These are phyloP conservation scores for Eriosoma lanigerum DNA, from an alignment of 1,140 invertebrate species.

Conservation along the genomic window DNA sequence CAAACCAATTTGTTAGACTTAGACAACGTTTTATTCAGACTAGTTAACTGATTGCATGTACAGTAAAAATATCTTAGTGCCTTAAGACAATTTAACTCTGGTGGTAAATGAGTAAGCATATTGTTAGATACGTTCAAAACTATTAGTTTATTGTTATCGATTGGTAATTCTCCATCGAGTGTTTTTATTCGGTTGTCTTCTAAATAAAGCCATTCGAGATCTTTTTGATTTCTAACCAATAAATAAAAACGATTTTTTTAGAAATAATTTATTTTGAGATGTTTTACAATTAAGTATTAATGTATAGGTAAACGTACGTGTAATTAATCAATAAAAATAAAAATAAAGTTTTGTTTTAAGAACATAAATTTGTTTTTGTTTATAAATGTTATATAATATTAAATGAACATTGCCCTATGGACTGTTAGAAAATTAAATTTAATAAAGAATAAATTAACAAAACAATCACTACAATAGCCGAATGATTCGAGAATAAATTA, in stretches of 20 bases:
- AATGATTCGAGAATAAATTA: too few relatives aligned
- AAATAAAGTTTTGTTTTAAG: not conserved
- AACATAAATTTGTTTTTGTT: not conserved
- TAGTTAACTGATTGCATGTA: constrained; percentile 69
- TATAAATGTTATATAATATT: not conserved
- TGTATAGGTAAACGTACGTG: not conserved
- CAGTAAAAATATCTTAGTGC: constrained; percentile 70
- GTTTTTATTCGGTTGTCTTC: constrained; percentile 73
- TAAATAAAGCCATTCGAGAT: constrained; percentile 75
- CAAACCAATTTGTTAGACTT: constrained; percentile 67
- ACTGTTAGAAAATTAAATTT: not conserved
- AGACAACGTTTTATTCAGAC: constrained; percentile 69
- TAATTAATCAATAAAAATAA: not conserved
- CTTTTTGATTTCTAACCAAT: constrained; percentile 64
- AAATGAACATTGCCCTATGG: not conserved
- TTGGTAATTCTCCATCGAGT: constrained; percentile 73
- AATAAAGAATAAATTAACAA: not conserved
- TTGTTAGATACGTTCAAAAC: constrained; percentile 74
- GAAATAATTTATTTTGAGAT: too few relatives aligned
- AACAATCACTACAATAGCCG: not conserved
- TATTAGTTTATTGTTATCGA: constrained; percentile 65
- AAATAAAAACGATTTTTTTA: not conserved
- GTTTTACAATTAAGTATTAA: not conserved
- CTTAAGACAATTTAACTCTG: constrained; percentile 68
- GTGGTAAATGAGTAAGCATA: constrained; percentile 68